Conservation (phyloP, 2,113 vertebrate genomes). For the Spheniscus mendiculus region DNA sequence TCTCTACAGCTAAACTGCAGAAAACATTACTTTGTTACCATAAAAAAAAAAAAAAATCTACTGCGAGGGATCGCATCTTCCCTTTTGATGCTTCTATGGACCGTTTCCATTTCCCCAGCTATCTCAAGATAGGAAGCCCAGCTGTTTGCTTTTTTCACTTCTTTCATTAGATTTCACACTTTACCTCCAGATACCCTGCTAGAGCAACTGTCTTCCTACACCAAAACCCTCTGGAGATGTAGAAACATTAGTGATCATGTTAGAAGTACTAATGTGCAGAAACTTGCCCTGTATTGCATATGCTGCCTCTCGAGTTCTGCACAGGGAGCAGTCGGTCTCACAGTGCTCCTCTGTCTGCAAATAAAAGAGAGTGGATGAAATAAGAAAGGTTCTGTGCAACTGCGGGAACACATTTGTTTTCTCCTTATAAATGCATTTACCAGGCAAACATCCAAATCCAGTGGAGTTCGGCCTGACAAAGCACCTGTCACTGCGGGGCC, state of each 20-base stretch:
- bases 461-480: not conserved
- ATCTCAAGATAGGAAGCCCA: not conserved
- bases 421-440: not conserved
- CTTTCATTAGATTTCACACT: slow-evolving; percentile 51
- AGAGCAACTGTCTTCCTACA: slow-evolving; percentile 32
- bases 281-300: not conserved
- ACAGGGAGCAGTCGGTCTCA: not conserved
- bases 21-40: not conserved
- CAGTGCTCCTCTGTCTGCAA: not conserved
- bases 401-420: not conserved
- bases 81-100: not conserved
- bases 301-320: not conserved
- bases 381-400: not conserved
- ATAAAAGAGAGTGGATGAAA: not conserved
- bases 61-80: not conserved
- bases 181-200: slow-evolving; percentile 6
- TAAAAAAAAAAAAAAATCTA: not conserved
- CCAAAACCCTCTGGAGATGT: slow-evolving; percentile 32
- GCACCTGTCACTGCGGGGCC: not conserved
- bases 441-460: not conserved
- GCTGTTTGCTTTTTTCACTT: slow-evolving; percentile 58
- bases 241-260: slow-evolving; percentile 49
- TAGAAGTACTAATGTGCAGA: slow-evolving; percentile 35
- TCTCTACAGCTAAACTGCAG: not conserved
- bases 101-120: not conserved